Evolutionary conservation across 2,888 invertebrate species (phyloP), one percentile per base, ranked within the genome.

Genomic region (Megamerina dolium): DNA sequence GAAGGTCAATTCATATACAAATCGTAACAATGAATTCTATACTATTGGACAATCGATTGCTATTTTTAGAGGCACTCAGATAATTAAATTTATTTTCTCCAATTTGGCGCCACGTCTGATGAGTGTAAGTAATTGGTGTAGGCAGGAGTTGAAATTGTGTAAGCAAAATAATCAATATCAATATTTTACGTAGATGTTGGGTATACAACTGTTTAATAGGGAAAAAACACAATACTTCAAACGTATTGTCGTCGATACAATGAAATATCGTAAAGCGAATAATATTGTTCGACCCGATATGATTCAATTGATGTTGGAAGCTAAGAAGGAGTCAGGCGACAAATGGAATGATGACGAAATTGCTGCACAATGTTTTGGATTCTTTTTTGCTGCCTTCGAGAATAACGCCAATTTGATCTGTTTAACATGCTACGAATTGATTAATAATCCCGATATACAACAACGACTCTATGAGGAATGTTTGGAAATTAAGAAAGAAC

Each of bases 331-430:
- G 9, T 37, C 56, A 4, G 14, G 37, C 1, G 41, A 51, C 3
- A 48, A 60, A 0, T 63, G 64, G 63, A 52, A 54, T 2, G 62
- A 67, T n/a, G 56, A 59, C 13, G 67, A 65, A 37, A 47, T 80
- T 2, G 73, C 76, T 1, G 76, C 78, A 0, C 79, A 80, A 63
- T 74, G 74, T 21, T 58, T 76, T 1, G 45, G 77, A 2, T 78
- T 78, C 62, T 75, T 78, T 52, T 59, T 77, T 19, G 78, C 76
- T 26, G 78, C 78, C 1, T 77, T 77, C 31, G 77, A 78, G 27
- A 75, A 76, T 0, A 60, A 64, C 16, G 58, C 64, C 9, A 59
- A 56, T 10, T 49, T 70, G 1, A 67, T 77, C 57, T 65, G 73
- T 2, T 77, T 78, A 45, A 58, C 74, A 0, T 56, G 76, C 1